phyloP scores from a whole-genome alignment of 2,113 vertebrate species.

The Oceanodroma tethys region DNA sequence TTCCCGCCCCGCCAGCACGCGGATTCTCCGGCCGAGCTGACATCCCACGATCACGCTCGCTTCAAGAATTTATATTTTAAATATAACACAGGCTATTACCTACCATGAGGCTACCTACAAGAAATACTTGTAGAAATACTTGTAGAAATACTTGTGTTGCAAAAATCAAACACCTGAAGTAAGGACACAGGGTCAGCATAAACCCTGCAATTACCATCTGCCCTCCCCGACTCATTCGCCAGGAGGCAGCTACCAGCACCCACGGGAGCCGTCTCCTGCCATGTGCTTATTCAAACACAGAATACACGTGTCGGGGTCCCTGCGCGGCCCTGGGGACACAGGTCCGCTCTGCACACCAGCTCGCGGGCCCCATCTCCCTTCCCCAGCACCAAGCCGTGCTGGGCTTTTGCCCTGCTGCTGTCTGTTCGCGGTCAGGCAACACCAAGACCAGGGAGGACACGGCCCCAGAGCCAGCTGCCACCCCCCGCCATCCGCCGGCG shows the following conservation, averaged over 20 bases:
- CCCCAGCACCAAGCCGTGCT: no score
- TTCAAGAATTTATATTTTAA: not conserved
- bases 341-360: not conserved
- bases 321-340: accelerated
- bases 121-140: not conserved
- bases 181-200: not conserved
- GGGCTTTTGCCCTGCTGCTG: not conserved
- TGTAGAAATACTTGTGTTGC: not conserved
- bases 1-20: accelerated
- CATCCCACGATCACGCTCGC: accelerated
- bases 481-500: not conserved
- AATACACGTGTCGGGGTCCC: not conserved
- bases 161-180: not conserved
- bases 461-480: not conserved
- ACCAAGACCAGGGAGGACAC: no score
- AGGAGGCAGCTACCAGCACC: not conserved
- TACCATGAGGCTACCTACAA: not conserved
- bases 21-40: accelerated
- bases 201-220: not conserved
- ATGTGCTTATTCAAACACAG: not conserved
- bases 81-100: not conserved
- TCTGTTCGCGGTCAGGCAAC: not conserved
- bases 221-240: not conserved
- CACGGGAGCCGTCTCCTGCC: not conserved
- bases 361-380: not conserved